Evolutionary conservation across 2,888 invertebrate species (phyloP).

Genomic region (Sesia apiformis): DNA sequence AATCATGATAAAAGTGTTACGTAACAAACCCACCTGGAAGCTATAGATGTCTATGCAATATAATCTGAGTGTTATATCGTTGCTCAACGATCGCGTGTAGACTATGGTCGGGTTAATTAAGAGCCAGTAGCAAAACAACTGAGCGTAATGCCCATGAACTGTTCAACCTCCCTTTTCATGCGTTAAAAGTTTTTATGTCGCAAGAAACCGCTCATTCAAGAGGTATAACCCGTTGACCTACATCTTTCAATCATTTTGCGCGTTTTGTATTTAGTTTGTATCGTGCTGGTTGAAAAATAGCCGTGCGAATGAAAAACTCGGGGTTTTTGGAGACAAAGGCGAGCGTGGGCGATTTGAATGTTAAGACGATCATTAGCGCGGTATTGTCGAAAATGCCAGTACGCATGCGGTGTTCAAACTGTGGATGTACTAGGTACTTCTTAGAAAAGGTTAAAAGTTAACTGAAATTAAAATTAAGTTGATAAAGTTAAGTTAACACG

Average conservation of each 20-base stretch:
- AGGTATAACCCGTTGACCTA: slow-evolving; percentile 51
- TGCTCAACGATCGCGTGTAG: background rate
- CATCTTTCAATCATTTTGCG: slow-evolving; percentile 53
- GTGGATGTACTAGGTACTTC: background rate
- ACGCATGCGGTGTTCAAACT: slow-evolving; percentile 41
- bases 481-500: background rate
- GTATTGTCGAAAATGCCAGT: slow-evolving; percentile 59
- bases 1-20: too few species aligned
- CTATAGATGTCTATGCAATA: too few species aligned
- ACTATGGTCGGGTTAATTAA: slow-evolving; percentile 27
- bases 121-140: slow-evolving; percentile 39
- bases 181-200: slow-evolving; percentile 29
- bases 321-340: slow-evolving; percentile 64
- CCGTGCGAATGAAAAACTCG: slow-evolving; percentile 50
- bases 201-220: slow-evolving; percentile 25
- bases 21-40: too few species aligned
- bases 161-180: slow-evolving; percentile 28
- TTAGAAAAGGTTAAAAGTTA: too few species aligned
- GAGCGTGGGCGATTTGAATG: slow-evolving; percentile 67
- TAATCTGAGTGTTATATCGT: background rate
- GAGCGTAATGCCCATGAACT: slow-evolving; percentile 35
- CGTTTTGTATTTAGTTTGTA: slow-evolving; percentile 33
- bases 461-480: too few species aligned
- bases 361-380: slow-evolving; percentile 65
- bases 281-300: slow-evolving; percentile 64